Base-by-base conservation (phyloP, 2,113 vertebrate genomes). In the Rissa tridactyla region DNA sequence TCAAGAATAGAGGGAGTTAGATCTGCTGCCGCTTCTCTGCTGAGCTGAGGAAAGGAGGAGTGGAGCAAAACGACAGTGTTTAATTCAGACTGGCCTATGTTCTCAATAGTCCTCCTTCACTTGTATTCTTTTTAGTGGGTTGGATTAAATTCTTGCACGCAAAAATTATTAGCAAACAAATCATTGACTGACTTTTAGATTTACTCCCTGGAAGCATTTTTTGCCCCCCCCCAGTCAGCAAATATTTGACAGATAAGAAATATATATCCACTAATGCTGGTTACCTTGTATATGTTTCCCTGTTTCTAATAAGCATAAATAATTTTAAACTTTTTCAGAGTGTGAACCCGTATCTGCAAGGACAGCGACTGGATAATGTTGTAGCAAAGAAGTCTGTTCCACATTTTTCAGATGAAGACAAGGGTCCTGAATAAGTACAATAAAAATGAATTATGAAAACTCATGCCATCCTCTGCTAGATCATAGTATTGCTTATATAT, bases 311-410 rank as follows among this genome's bases (percentile, higher is more conserved):
- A 44, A 88, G 25, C 57, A 25, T 36, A 69, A 85, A 88, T 92
- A 44, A 91, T 93, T 78, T 68, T 42, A 18, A 80, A 19, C 32
- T 47, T 93, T 98, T 96, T 72, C 96, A 99, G 99, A 99, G 98
- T 68, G 96, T 98, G 93, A 99, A 99, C 95, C 99, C 99, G 0
- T 99, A 99, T 94, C 98, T 99, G 70, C 98, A 99, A 98, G 99
- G 99, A 95, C 98, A 99, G 96, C 98, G 98, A 97, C 97, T 99
- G 97, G 99, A 99, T 95, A 99, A 99, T 8, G 99, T 99, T 69
- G 99, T 99, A 29, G 99, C 99, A 86, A 99, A 99, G 98, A 99
- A 99, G 96, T 99, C 99, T 36, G 99, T 98, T 77, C 99, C 99
- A 70, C 98, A 98, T 95, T 99, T 99, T 98, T 98, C 99, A 61